These are phyloP conservation scores for Allygus modestus DNA, from an alignment of 2,888 invertebrate species.

Conservation along the genomic window DNA sequence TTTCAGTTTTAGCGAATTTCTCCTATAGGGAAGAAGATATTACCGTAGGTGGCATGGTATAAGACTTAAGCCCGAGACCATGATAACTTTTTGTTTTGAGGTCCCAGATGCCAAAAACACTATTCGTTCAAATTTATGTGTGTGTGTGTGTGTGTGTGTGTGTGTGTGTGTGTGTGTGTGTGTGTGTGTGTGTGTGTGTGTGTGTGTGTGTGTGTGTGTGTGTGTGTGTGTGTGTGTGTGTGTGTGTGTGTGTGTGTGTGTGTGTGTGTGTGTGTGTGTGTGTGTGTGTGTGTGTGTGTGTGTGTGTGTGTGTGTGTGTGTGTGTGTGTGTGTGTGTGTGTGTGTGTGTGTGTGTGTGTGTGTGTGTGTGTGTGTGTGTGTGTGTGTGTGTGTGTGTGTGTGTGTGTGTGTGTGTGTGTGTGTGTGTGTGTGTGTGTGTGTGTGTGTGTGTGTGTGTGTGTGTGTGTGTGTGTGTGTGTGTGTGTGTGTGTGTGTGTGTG, in stretches of 20 bases:
- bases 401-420: constrained; percentile 14
- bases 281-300: background rate
- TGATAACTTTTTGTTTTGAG: too few species aligned
- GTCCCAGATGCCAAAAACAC: too few species aligned
- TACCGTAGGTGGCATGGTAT: too few species aligned
- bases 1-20: too few species aligned
- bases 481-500: background rate
- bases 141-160: too few species aligned
- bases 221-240: background rate
- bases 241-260: constrained; percentile 39
- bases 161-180: too few species aligned
- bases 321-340: background rate
- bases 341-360: constrained; percentile 18
- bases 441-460: background rate
- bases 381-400: constrained; percentile 18
- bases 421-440: background rate
- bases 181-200: too few species aligned
- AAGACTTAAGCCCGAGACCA: too few species aligned
- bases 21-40: too few species aligned
- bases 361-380: constrained; percentile 18
- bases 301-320: background rate
- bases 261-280: background rate
- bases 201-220: constrained; percentile 33
- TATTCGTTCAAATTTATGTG: too few species aligned
- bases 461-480: constrained; percentile 1